Conservation (phyloP, 2,113 vertebrate genomes). For the Apteryx mantelli region DNA sequence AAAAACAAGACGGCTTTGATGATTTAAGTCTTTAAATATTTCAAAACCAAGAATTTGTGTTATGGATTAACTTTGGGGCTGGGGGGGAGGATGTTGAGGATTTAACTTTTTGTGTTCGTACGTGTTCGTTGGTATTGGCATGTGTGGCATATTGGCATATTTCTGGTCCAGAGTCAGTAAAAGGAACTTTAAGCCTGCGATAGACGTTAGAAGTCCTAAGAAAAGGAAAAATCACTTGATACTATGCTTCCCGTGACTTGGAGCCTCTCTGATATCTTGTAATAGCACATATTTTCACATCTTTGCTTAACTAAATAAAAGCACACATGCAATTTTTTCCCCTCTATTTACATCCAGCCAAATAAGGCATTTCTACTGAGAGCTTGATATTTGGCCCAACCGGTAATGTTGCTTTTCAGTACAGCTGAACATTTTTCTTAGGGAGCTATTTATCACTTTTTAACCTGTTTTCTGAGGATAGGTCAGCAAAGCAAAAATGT, state of each 20-base stretch:
- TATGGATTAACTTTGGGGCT: not conserved
- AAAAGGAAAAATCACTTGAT: not conserved
- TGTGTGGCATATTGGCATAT: not conserved
- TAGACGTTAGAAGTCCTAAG: not conserved
- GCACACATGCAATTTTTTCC: not conserved
- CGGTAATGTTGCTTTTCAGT: not conserved
- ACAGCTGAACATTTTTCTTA: not conserved
- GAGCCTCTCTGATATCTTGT: not conserved
- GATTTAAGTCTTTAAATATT: not conserved
- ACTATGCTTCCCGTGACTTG: not conserved
- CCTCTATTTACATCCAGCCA: not conserved
- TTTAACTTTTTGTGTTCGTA: not conserved
- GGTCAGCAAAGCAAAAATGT: not conserved
- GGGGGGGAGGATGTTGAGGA: not conserved
- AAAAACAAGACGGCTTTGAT: not conserved
- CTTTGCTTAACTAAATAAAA: not conserved
- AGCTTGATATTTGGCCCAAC: not conserved
- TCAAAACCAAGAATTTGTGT: conserved; percentile 31
- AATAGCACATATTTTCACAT: not conserved
- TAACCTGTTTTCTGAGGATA: not conserved
- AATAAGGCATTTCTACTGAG: not conserved
- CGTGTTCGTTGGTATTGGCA: not conserved
- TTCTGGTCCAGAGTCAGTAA: not conserved
- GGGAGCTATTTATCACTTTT: not conserved
- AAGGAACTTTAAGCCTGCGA: not conserved